Evolutionary conservation across 2,113 vertebrate species (phyloP), one percentile per base, ranked within the genome.

Genomic region (Sinosuthora webbiana): DNA sequence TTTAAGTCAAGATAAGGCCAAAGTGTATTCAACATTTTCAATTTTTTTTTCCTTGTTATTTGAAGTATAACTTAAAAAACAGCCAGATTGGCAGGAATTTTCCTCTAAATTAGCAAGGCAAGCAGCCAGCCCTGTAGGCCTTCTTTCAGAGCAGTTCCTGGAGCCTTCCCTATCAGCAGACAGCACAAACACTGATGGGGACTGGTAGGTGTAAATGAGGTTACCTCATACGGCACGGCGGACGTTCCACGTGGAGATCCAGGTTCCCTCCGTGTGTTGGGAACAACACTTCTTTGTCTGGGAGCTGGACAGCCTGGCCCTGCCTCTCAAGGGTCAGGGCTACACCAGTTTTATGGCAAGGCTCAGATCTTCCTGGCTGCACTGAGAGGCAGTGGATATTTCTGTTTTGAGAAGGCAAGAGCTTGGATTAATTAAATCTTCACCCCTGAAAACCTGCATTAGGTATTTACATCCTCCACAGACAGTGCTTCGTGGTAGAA

Each of bases 211-310:
- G 80, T 83, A 92, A 92, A 67, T 73, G 74, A 84, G 73, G n/a
- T 84, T 64, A 41, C 80, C 53, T 62, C 39, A 23, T 25, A 53
- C 4, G 0, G 59, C 1, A 1, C 1, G 8, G 73, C 1, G 0
- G 79, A 84, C 1, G 10, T 42, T 81, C 62, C 90, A 57, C 4
- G 44, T 4, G 28, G 87, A 83, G 78, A 57, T 80, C n/a, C 68
- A 60, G 62, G 79, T 87, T 83, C 73, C 64, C 60, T 67, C 31
- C 0, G 8, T 49, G 85, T 44, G 17, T 60, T 78, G 60, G 20
- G 52, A 89, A 92, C 90, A 94, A 60, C 65, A 75, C 56, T 4
- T 90, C 88, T 88, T 94, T 94, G 84, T 94, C 59, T 88, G 47
- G 39, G 84, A 55, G 50, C 15, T 65, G 84, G 73, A 78, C 90